Percentiles rank a stretch among this genome's conserved stretches.
Conservation (phyloP, 92 coral and sea anemone species). For the Epizoanthus ramosus region DNA sequence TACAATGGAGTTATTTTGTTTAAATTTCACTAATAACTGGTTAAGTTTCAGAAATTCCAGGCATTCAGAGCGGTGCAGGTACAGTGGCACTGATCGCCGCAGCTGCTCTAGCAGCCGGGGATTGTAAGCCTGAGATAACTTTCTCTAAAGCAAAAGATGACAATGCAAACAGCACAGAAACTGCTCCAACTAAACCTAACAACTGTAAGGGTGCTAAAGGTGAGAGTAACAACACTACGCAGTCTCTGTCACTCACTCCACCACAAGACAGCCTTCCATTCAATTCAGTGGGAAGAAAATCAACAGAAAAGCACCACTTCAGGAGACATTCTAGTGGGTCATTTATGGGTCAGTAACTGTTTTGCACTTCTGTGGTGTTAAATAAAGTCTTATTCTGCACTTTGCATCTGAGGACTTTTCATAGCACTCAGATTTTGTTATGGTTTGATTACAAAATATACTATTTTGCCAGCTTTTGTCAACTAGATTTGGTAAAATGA, state of each 20-base stretch:
- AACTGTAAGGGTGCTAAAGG: conserved; percentile 64
- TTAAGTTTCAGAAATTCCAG: conserved; percentile 97
- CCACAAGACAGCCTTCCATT: conserved; percentile 80
- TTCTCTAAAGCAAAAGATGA: conserved; percentile 89
- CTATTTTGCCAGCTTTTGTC: no score
- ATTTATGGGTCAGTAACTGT: conserved; percentile 84
- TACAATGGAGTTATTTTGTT: conserved; percentile 21
- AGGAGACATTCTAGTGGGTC: conserved; percentile 94
- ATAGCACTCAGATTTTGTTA: conserved; percentile 8
- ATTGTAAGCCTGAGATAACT: conserved; percentile 84
- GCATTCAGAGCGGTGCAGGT: conserved; percentile 99
- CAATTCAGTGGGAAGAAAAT: conserved; percentile 80
- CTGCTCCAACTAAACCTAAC: conserved; percentile 64
- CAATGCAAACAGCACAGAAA: conserved; percentile 39
- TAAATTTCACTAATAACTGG: conserved; percentile 51
- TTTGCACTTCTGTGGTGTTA: not conserved
- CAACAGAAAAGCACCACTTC: conserved; percentile 91
- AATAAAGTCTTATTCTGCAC: not conserved
- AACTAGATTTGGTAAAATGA: no score
- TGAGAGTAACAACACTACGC: conserved; percentile 59
- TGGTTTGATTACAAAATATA: not conserved
- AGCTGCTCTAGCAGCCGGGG: conserved; percentile 90
- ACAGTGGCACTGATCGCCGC: conserved; percentile 99
- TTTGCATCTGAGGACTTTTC: conserved; percentile 6
- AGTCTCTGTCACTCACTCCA: conserved; percentile 66